These are phyloP conservation scores for Psettodes erumei DNA, from an alignment of 2,113 vertebrate genomes.

Conservation along the genomic window DNA sequence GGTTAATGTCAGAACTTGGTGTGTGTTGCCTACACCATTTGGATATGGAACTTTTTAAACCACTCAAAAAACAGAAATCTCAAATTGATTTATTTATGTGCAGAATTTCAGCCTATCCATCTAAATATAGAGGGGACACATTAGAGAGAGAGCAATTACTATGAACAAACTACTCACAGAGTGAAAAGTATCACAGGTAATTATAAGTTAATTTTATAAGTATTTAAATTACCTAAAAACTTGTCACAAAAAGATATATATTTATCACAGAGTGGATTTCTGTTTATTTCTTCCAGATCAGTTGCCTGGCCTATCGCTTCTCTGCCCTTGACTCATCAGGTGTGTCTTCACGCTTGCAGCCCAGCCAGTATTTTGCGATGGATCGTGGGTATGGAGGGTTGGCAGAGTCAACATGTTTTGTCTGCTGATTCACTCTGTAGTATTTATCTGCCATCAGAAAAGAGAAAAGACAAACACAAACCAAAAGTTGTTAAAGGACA, in stretches of 20 bases:
- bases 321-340: slow-evolving; percentile 63
- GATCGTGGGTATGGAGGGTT: slow-evolving; percentile 91
- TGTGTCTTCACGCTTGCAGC: slow-evolving; percentile 78
- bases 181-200: not conserved
- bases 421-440: slow-evolving; percentile 90
- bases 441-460: slow-evolving; percentile 89
- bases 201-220: not conserved
- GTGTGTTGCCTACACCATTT: not conserved
- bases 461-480: slow-evolving; percentile 28
- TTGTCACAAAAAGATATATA: not conserved
- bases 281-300: not conserved
- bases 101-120: not conserved
- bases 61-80: not conserved
- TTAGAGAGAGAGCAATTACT: not conserved
- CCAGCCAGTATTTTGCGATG: slow-evolving; percentile 93
- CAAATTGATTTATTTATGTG: slow-evolving; percentile 37
- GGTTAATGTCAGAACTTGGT: not conserved
- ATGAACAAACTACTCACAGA: not conserved
- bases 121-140: not conserved
- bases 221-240: not conserved
- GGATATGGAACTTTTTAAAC: not conserved
- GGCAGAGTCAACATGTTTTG: slow-evolving; percentile 83
- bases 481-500: not conserved
- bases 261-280: not conserved
- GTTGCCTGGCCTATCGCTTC: slow-evolving; percentile 63